Evolutionary conservation across 2,797 vertebrate genomes (phyloP).

Genomic region (Oophaga sylvatica): DNA sequence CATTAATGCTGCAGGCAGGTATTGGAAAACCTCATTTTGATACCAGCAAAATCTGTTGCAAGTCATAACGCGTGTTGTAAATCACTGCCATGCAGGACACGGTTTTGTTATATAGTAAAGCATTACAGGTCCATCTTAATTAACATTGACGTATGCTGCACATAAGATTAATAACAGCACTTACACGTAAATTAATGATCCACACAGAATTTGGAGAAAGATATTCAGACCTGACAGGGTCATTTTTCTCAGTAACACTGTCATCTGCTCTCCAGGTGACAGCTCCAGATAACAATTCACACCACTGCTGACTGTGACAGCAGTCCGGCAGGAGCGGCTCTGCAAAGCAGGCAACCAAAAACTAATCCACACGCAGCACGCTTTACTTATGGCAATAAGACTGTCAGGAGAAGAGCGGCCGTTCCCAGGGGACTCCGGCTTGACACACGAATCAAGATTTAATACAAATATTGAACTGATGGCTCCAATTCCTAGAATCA

Average conservation of each 20-base stretch:
- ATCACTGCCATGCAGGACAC: not conserved
- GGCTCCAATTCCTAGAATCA: not conserved
- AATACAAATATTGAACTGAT: not conserved
- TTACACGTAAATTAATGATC: not conserved
- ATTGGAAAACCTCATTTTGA: not conserved
- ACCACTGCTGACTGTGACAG: not conserved
- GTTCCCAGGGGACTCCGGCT: not conserved
- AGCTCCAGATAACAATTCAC: not conserved
- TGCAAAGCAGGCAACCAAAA: not conserved
- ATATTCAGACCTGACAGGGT: not conserved
- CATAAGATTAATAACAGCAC: not conserved
- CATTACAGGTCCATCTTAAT: not conserved
- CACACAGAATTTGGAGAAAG: not conserved
- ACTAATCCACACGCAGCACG: not conserved
- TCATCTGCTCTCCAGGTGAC: not conserved
- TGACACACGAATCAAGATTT: not conserved
- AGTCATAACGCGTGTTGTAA: not conserved
- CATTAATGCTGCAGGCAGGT: not conserved
- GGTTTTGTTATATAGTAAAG: not conserved
- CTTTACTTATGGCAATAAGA: constrained; percentile 11
- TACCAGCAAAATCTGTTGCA: not conserved
- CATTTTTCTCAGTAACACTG: not conserved
- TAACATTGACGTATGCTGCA: not conserved
- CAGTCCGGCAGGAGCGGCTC: not conserved
- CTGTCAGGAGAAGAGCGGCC: not conserved